A percentile compares a stretch with the other conserved stretches of the same genome.
Evolutionary conservation across 1,140 invertebrate species (phyloP).

Genomic region (Monomorium pharaonis): DNA sequence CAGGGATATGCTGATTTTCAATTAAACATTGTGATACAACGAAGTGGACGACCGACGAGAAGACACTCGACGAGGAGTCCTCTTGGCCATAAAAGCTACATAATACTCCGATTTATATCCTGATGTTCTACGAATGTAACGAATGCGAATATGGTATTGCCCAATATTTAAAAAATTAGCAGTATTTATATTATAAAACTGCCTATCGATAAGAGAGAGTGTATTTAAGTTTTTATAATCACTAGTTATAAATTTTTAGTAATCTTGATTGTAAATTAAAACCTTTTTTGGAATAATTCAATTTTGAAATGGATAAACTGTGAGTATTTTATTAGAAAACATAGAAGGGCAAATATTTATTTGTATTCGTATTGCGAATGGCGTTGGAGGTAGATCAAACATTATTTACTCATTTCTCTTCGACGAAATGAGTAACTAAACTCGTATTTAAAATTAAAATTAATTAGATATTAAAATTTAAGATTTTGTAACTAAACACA

Average conservation of each 20-base stretch:
- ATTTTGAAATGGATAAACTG: neutral
- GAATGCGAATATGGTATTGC: neutral
- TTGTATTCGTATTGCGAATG: neutral
- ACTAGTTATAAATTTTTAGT: neutral
- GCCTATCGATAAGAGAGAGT: neutral
- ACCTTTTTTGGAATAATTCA: neutral
- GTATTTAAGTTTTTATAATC: slow-evolving; percentile 1
- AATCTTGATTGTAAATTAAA: neutral
- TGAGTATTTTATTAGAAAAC: slow-evolving; percentile 8
- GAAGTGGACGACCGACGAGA: slow-evolving; percentile 53
- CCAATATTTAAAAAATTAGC: neutral
- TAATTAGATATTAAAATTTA: neutral
- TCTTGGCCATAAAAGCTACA: neutral
- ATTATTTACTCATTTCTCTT: slow-evolving; percentile 8
- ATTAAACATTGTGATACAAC: slow-evolving; percentile 44
- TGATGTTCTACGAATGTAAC: neutral
- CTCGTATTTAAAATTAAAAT: neutral
- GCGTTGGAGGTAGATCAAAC: neutral
- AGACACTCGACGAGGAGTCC: neutral
- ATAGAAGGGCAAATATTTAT: neutral
- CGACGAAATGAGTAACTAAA: neutral
- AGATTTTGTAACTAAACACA: neutral
- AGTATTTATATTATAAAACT: neutral
- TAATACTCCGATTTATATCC: slow-evolving; percentile 44
- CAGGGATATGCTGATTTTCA: slow-evolving; percentile 74